Base-by-base conservation (phyloP, 2,113 vertebrate species). In the Rissa tridactyla region DNA sequence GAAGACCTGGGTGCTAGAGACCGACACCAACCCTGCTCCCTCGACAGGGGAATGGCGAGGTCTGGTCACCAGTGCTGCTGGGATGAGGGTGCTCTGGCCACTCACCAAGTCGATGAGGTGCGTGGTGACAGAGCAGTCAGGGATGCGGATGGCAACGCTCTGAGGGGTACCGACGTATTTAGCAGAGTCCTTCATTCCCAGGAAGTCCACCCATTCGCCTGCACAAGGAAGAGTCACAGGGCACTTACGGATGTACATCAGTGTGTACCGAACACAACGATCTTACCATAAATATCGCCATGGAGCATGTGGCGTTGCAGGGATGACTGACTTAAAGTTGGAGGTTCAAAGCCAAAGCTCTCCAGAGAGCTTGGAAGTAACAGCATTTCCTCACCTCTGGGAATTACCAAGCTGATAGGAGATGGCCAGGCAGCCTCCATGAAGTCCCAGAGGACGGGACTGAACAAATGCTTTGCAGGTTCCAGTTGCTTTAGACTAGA, bases 341-440 rank as follows among this genome's bases (percentile, higher is more conserved):
- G 72, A 84, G 32, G 66, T 58, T 49, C 62, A 29, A 65, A 65
- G 42, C 15, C 40, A 76, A 60, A 84, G 61, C 11, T 85, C 66
- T 66, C 26, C 32, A 29, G n/a, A 32, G 49, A 72, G 40, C n/a
- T 34, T 44, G 72, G 57, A 60, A 34, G 13, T 4, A 25, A 16
- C 5, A 49, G 19, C 10, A 15, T 44, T 77, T 77, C 42, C 93
- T 97, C 82, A 99, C 99, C 99, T 98, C 99, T 98, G 75, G 98
- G 98, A 94, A 99, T 98, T 57, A 99, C 99, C 97, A 99, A 93
- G 94, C 99, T 99, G 42, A 99, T 99, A 9, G 99, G 99, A n/a
- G 99, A 99, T 10, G 99, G 99, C 99, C 99, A 99, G 1, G 99
- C 98, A 75, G 98, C 98, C 91, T 98, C 97, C 99, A 99, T 99